A percentile compares a stretch with the other conserved stretches of the same genome.
These are phyloP conservation scores for Vultur gryphus DNA, from an alignment of 2,797 vertebrate species.

Conservation along the genomic window DNA sequence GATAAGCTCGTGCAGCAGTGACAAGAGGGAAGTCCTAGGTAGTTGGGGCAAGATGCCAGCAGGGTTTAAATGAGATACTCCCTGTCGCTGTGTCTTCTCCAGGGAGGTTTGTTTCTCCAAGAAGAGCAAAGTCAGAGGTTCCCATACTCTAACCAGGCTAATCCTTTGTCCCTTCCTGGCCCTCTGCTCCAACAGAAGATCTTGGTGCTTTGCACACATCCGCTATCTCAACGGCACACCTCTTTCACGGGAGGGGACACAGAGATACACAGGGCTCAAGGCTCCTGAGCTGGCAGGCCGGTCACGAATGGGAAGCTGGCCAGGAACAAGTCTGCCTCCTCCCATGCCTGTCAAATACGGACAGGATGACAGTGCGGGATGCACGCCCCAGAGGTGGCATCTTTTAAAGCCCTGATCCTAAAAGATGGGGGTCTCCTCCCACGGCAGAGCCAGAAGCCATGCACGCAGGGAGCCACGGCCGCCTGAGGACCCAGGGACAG, in stretches of 20 bases:
- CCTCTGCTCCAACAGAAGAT: neutral
- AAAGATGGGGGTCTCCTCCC: neutral
- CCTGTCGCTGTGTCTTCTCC: neutral
- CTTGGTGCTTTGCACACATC: neutral
- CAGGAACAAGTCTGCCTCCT: neutral
- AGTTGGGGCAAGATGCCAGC: neutral
- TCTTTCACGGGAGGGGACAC: neutral
- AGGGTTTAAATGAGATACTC: neutral
- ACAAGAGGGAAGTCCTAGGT: neutral
- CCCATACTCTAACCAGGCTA: neutral
- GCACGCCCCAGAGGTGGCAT: neutral
- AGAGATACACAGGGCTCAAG: neutral
- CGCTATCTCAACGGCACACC: rapidly evolving
- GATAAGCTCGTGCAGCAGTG: neutral
- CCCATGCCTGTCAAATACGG: neutral
- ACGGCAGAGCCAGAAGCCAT: neutral
- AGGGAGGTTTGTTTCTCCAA: neutral
- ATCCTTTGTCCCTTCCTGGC: neutral
- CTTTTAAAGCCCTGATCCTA: neutral
- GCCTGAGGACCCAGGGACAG: neutral
- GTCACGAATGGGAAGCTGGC: neutral
- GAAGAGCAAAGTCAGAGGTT: neutral
- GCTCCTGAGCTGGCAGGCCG: neutral
- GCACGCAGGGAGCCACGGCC: neutral
- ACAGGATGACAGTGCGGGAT: neutral